Evolutionary conservation across 2,797 vertebrate genomes (phyloP).

Genomic region (Helicolenus hilgendorfi): DNA sequence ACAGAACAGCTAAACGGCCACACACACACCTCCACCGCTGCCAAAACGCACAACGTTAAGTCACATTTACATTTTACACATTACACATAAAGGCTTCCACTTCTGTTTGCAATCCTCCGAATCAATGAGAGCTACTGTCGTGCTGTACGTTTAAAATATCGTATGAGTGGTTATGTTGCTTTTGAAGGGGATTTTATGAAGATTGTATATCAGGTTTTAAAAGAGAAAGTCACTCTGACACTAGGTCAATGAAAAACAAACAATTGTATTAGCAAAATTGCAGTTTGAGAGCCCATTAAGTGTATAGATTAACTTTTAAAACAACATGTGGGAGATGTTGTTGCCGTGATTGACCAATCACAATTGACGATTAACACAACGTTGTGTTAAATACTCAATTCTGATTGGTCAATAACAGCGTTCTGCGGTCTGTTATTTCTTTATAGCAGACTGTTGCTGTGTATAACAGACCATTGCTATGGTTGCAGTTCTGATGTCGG

Average conservation of each 20-base stretch:
- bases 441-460: no score
- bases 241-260: not conserved
- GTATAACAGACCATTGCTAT: no score
- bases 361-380: no score
- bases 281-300: not conserved
- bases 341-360: no score
- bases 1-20: conserved; percentile 83
- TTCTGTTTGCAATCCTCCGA: not conserved
- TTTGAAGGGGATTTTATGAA: not conserved
- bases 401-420: no score
- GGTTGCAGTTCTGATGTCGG: no score
- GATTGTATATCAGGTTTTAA: not conserved
- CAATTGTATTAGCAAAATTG: not conserved
- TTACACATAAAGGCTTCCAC: not conserved
- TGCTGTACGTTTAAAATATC: not conserved
- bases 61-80: conserved; percentile 29
- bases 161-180: not conserved
- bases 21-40: conserved; percentile 38
- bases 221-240: not conserved
- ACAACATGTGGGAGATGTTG: not conserved
- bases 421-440: no score
- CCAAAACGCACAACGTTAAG: conserved; percentile 45
- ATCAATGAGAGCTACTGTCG: not conserved
- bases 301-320: not conserved
- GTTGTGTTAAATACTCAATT: no score